phyloP scores from a whole-genome alignment of 35 echinoderm and acorn worm species.

The Apostichopus japonicus region DNA sequence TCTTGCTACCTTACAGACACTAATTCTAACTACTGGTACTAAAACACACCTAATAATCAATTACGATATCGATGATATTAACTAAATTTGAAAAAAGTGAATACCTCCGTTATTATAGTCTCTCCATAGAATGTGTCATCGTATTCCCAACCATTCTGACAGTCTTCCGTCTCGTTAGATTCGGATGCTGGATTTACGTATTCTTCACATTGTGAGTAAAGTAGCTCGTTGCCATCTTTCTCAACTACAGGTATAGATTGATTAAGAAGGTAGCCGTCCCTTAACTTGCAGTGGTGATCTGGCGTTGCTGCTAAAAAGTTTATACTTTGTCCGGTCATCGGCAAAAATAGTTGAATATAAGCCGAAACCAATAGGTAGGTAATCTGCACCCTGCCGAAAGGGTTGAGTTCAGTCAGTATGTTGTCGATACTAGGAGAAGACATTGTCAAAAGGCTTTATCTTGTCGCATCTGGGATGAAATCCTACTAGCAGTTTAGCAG shows the following conservation, averaged over 20 bases:
- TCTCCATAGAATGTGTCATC: neutral
- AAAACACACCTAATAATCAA: too few species aligned
- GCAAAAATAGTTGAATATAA: neutral
- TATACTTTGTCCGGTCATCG: neutral
- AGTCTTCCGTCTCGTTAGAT: neutral
- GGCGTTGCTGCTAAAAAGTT: slow-evolving; percentile 10
- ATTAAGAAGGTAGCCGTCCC: slow-evolving; percentile 7
- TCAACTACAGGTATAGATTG: neutral
- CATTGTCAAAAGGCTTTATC: neutral
- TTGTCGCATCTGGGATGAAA: too few species aligned
- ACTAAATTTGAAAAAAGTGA: too few species aligned
- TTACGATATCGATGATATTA: too few species aligned
- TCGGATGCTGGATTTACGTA: neutral
- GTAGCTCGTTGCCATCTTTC: neutral
- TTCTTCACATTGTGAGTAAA: neutral
- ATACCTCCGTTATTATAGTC: slow-evolving; percentile 26
- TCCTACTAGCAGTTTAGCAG: too few species aligned
- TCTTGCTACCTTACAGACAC: too few species aligned
- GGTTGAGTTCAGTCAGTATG: neutral
- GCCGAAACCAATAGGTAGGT: neutral
- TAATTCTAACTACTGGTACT: too few species aligned
- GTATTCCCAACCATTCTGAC: slow-evolving; percentile 11
- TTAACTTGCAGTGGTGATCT: neutral
- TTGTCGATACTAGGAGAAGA: neutral
- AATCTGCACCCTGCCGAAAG: neutral